Evolutionary conservation across 1,140 invertebrate genomes (phyloP).

Genomic region (Muscidifurax raptorellus): DNA sequence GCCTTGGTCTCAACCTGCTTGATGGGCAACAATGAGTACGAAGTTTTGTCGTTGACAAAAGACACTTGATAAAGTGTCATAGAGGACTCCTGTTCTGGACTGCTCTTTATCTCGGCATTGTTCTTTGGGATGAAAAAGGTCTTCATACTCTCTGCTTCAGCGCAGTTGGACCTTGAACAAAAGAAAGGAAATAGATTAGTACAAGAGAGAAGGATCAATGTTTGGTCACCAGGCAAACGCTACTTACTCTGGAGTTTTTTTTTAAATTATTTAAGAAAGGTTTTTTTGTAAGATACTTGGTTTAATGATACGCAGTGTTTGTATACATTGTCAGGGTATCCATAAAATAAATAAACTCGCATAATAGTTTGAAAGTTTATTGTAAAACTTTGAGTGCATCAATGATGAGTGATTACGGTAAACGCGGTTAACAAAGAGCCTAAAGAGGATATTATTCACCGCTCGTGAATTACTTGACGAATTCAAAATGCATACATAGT

Average conservation of each 20-base stretch:
- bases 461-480: too few species aligned
- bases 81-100: neutral
- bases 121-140: neutral
- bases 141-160: neutral
- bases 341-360: neutral
- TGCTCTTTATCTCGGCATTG: neutral
- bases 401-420: neutral
- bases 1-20: neutral
- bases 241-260: constrained; percentile 63
- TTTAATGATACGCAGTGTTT: neutral
- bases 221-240: constrained; percentile 36
- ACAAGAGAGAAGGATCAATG: neutral
- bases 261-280: neutral
- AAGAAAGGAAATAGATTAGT: constrained; percentile 47
- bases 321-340: neutral
- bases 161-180: constrained; percentile 55
- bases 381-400: too few species aligned
- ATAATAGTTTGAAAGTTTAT: neutral
- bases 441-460: too few species aligned
- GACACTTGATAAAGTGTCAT: constrained; percentile 42
- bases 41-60: constrained; percentile 34
- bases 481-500: too few species aligned
- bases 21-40: constrained; percentile 38
- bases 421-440: too few species aligned
- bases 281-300: neutral